Base-by-base conservation (phyloP, 2,797 vertebrate genomes). In the Typhlichthys subterraneus region DNA sequence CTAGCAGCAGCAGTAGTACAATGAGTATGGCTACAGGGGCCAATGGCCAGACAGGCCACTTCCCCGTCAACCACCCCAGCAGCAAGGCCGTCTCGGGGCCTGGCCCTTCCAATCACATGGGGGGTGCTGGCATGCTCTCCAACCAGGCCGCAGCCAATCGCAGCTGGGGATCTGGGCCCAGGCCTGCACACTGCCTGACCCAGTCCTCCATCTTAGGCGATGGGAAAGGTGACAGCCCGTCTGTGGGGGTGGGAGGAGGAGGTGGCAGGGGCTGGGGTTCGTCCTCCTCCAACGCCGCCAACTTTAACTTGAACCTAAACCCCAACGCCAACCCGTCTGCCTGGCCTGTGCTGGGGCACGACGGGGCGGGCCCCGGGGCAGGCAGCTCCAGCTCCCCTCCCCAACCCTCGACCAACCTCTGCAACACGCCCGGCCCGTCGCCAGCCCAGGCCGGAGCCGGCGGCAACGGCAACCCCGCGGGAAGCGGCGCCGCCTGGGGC, bases 221-320 rank as follows among this genome's bases (percentile, higher is more conserved):
- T 91, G 85, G 94, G 88, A 94, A 95, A 87, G 92, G 88, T 92
- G 94, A 93, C 77, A 85, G 93, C 93, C 93, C 89, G 23, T 29
- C 23, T 29, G 23, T 29, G 23, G 23, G 23, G 23, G 23, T 29
- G 91, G 93, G 86, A 88, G 94, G 89, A 76, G 86, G 82, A 76
- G 89, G 78, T 91, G 95, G 87, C 85, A 93, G 94, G 79, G 87
- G 92, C 80, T 95, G 95, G 92, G 93, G 95, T 92, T 95, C 94
- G 92, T 92, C 95, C 90, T 93, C 93, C 81, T 92, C 95, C 91
- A 92, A 94, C 89, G 92, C 93, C 88, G 91, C 93, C 90, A 95
- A 96, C 93, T 94, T 92, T 96, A 94, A 97, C 95, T 96, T 96
- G 96, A 96, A 98, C 94, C 94, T 98, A 93, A 98, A 96, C 94